Evolutionary conservation across 2,113 vertebrate species (phyloP).

Genomic region (Epinephelus fuscoguttatus): DNA sequence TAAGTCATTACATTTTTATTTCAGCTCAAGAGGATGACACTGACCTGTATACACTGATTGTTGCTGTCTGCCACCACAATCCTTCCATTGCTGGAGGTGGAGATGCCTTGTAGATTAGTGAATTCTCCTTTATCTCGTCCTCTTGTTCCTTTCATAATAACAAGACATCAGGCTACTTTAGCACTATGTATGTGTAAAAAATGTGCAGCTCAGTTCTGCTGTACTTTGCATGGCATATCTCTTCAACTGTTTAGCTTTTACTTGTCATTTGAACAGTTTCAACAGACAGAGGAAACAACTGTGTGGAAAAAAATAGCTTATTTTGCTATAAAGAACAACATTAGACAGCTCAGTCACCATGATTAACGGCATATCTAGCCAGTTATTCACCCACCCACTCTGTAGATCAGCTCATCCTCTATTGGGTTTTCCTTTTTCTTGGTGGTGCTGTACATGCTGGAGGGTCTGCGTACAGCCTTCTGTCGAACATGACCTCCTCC

Average conservation of each 20-base stretch:
- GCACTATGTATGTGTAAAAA: neutral
- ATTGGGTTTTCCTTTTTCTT: constrained; percentile 93
- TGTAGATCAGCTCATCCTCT: constrained; percentile 88
- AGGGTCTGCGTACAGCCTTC: constrained; percentile 94
- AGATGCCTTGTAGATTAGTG: constrained; percentile 97
- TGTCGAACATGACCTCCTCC: constrained; percentile 93
- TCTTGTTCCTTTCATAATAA: constrained; percentile 86
- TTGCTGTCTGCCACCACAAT: constrained; percentile 98
- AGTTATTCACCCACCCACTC: constrained; percentile 84
- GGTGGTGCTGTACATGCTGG: constrained; percentile 97
- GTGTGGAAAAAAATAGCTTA: neutral
- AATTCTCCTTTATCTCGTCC: constrained; percentile 96
- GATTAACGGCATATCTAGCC: neutral
- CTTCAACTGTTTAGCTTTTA: neutral
- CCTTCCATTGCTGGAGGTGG: constrained; percentile 90
- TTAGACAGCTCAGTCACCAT: neutral
- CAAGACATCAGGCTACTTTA: neutral
- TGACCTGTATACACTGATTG: constrained; percentile 90
- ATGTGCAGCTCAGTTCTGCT: neutral
- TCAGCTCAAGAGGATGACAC: neutral
- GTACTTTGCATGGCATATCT: neutral
- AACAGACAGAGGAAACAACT: constrained; percentile 2
- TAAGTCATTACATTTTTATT: accelerated
- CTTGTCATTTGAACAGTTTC: neutral
- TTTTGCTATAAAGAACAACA: neutral